Evolutionary conservation across 37 sponge, comb jelly and placozoan genomes (phyloP).

Genomic region (Amphimedon queenslandica): DNA sequence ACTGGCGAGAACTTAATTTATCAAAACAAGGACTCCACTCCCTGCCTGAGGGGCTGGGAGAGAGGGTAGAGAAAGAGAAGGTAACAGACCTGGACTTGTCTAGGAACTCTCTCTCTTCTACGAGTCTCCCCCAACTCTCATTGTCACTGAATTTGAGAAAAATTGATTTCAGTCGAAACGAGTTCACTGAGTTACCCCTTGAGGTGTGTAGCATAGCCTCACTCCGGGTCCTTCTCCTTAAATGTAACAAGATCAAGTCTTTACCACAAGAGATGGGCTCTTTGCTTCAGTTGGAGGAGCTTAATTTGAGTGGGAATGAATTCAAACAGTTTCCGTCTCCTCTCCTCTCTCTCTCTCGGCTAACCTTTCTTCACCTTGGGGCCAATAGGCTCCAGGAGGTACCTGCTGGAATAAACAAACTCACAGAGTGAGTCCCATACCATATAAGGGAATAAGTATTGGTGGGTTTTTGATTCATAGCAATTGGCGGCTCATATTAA

Average conservation of each 20-base stretch:
- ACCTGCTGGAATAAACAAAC: slow-evolving; percentile 33
- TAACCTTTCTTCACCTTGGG: slow-evolving; percentile 51
- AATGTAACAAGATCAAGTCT: slow-evolving; percentile 35
- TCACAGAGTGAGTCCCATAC: slow-evolving; percentile 52
- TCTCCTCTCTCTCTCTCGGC: slow-evolving; percentile 19
- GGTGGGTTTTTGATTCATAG: too few relatives aligned
- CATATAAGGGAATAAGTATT: too few relatives aligned
- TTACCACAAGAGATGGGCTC: slow-evolving; percentile 48
- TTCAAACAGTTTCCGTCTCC: slow-evolving; percentile 59
- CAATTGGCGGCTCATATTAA: too few relatives aligned
- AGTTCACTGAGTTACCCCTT: slow-evolving; percentile 18
- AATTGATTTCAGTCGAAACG: slow-evolving; percentile 43
- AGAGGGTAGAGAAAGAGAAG: neutral
- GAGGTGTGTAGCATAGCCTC: slow-evolving; percentile 15
- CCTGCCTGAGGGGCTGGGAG: neutral
- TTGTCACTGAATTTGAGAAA: neutral
- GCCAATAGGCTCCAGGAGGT: slow-evolving; percentile 35
- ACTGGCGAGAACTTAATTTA: neutral
- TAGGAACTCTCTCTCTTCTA: slow-evolving; percentile 3
- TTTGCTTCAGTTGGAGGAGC: slow-evolving; percentile 20
- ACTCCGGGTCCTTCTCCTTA: slow-evolving; percentile 21
- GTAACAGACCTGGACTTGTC: slow-evolving; percentile 15
- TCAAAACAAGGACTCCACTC: neutral
- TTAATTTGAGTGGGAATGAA: slow-evolving; percentile 72
- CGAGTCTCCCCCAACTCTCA: neutral